Percentiles rank a stretch among this genome's conserved stretches.
Evolutionary conservation across 1,140 invertebrate genomes (phyloP).

Genomic region (Drosophila novamexicana): DNA sequence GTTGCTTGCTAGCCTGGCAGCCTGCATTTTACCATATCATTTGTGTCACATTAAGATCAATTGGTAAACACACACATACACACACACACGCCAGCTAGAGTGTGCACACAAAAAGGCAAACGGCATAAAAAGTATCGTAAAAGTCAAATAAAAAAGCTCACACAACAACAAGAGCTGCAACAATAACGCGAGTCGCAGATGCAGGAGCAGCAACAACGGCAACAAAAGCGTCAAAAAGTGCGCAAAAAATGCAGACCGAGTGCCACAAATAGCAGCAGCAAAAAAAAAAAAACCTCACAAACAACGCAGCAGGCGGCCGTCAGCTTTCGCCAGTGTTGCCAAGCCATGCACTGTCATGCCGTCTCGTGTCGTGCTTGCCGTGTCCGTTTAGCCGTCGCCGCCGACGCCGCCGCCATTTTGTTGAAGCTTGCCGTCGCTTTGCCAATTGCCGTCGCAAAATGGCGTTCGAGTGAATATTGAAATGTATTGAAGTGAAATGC

Average conservation of each 20-base stretch:
- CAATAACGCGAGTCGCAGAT: constrained; percentile 37
- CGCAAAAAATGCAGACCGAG: constrained; percentile 54
- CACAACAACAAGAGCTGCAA: constrained; percentile 41
- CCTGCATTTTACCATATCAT: constrained; percentile 82
- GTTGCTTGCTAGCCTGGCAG: constrained; percentile 57
- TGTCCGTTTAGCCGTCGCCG: constrained; percentile 14
- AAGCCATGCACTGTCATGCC: constrained; percentile 21
- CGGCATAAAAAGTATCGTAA: constrained; percentile 77
- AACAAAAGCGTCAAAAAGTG: constrained; percentile 77
- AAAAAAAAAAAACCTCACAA: constrained; percentile 31
- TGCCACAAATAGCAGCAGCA: constrained; percentile 25
- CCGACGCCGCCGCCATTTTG: constrained; percentile 55
- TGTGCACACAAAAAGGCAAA: constrained; percentile 65
- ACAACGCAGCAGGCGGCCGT: constrained; percentile 65
- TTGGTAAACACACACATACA: constrained; percentile 71
- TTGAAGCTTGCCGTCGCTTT: constrained; percentile 32
- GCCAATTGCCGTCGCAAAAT: constrained; percentile 58
- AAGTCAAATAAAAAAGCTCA: constrained; percentile 64
- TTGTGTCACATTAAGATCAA: constrained; percentile 84
- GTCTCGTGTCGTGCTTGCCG: constrained; percentile 28
- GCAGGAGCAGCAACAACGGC: constrained; percentile 42
- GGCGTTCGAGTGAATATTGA: constrained; percentile 31
- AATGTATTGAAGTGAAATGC: not conserved
- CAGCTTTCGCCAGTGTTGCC: constrained; percentile 70
- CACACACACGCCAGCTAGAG: constrained; percentile 13